Percentiles rank a stretch among this genome's conserved stretches.
These are phyloP conservation scores for Phytoseiulus persimilis DNA, from an alignment of 2,888 invertebrate species.

Conservation along the genomic window DNA sequence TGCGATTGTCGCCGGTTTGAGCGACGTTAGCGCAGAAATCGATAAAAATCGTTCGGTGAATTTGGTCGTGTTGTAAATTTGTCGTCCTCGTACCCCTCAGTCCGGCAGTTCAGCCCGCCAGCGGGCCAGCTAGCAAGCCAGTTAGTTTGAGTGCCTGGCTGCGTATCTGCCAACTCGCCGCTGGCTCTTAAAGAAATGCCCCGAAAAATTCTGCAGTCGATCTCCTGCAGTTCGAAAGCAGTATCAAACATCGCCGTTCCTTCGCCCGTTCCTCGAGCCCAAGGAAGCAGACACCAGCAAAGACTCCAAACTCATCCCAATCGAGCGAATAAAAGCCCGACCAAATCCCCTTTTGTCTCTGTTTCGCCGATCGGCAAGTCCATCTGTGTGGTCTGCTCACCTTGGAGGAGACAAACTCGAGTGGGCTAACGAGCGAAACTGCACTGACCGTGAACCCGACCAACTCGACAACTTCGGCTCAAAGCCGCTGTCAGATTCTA, in stretches of 20 bases:
- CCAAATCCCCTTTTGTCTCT: not conserved
- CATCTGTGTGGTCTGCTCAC: not conserved
- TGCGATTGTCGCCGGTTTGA: not conserved
- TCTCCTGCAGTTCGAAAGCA: not conserved
- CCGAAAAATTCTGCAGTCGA: not conserved
- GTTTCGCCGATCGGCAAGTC: not conserved
- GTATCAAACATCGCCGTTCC: not conserved
- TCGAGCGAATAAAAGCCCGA: not conserved
- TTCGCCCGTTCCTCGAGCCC: not conserved
- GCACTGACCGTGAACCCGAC: not conserved
- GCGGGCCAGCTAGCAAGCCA: not conserved
- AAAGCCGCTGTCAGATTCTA: not conserved
- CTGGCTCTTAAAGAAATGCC: not conserved
- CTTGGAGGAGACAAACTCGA: not conserved
- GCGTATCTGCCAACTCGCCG: not conserved
- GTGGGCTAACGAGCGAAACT: not conserved
- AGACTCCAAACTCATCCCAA: not conserved
- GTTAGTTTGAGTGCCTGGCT: not conserved
- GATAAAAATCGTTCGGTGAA: slow-evolving; percentile 5
- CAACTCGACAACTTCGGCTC: not conserved
- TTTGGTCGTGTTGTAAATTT: not conserved
- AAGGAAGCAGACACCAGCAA: not conserved
- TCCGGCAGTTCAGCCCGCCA: not conserved
- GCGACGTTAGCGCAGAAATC: not conserved
- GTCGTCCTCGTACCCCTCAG: not conserved